These are phyloP conservation scores for Haplochromis vanheusdeni DNA, from an alignment of 2,113 vertebrate genomes.

Conservation along the genomic window DNA sequence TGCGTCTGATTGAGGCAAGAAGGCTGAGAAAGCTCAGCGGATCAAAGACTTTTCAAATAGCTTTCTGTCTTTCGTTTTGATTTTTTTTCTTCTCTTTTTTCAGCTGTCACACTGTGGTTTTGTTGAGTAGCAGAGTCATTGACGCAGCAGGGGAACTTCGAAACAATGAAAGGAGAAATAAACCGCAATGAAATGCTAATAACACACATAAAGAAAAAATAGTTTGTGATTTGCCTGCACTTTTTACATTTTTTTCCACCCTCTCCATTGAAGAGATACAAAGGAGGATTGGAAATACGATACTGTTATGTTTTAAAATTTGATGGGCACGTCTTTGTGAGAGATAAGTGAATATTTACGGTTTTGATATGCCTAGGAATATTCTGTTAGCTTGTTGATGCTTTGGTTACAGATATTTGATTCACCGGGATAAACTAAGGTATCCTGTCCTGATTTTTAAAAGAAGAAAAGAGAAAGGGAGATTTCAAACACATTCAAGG, in stretches of 20 bases:
- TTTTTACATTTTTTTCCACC: background rate
- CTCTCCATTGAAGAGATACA: background rate
- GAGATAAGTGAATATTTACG: background rate
- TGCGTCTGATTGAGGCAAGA: conserved; percentile 59
- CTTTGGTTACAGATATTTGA: background rate
- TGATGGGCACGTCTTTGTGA: background rate
- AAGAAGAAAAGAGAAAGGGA: background rate
- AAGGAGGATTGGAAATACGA: background rate
- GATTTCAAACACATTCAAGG: background rate
- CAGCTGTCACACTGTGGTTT: conserved; percentile 27
- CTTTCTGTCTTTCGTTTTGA: background rate
- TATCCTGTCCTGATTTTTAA: background rate
- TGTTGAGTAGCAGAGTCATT: conserved; percentile 13
- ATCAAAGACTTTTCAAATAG: conserved; percentile 64
- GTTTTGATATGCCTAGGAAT: background rate
- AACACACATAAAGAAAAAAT: background rate
- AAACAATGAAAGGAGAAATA: conserved; percentile 35
- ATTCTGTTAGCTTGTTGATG: background rate
- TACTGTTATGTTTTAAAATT: background rate
- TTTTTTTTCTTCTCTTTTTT: background rate
- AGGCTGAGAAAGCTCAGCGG: conserved; percentile 47
- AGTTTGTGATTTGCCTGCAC: background rate
- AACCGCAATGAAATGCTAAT: conserved; percentile 21
- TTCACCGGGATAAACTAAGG: background rate
- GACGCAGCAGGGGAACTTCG: background rate